A percentile compares a stretch with the other conserved stretches of the same genome.
phyloP scores from a whole-genome alignment of 1,140 invertebrate genomes.

The Drosophila tropicalis region DNA sequence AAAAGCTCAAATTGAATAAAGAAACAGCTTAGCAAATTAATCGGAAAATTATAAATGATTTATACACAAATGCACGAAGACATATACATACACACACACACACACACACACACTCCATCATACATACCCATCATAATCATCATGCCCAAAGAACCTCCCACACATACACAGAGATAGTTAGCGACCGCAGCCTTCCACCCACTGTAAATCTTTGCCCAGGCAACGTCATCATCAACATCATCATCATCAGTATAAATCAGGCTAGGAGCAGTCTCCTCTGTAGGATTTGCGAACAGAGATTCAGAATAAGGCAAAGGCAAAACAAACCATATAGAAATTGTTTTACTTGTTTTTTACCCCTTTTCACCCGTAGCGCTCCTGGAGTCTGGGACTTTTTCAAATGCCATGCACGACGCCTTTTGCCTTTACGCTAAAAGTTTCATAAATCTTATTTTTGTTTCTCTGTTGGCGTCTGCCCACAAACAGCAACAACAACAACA shows the following conservation, averaged over 20 bases:
- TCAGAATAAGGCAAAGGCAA: conserved; percentile 25
- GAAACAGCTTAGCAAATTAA: conserved; percentile 80
- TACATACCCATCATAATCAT: conserved; percentile 40
- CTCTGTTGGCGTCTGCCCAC: conserved; percentile 72
- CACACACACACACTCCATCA: conserved; percentile 27
- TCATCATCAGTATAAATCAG: conserved; percentile 81
- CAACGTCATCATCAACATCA: conserved; percentile 24
- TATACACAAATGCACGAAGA: conserved; percentile 28
- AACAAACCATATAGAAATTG: conserved; percentile 26
- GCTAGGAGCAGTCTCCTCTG: conserved; percentile 44
- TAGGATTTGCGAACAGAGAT: conserved; percentile 57
- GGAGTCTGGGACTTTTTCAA: conserved; percentile 48
- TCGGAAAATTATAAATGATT: conserved; percentile 41
- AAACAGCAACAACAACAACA: background rate
- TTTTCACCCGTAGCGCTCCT: conserved; percentile 26
- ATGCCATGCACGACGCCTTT: conserved; percentile 51
- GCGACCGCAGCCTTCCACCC: conserved; percentile 48
- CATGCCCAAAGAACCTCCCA: conserved; percentile 48
- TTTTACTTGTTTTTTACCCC: conserved; percentile 21
- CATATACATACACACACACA: conserved; percentile 23
- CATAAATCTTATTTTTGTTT: conserved; percentile 76
- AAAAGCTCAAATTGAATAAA: conserved; percentile 32
- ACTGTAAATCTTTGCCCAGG: conserved; percentile 23
- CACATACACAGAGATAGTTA: conserved; percentile 55
- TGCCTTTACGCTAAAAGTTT: conserved; percentile 77